Evolutionary conservation across 2,797 vertebrate species (phyloP).

Genomic region (Anabas testudineus): DNA sequence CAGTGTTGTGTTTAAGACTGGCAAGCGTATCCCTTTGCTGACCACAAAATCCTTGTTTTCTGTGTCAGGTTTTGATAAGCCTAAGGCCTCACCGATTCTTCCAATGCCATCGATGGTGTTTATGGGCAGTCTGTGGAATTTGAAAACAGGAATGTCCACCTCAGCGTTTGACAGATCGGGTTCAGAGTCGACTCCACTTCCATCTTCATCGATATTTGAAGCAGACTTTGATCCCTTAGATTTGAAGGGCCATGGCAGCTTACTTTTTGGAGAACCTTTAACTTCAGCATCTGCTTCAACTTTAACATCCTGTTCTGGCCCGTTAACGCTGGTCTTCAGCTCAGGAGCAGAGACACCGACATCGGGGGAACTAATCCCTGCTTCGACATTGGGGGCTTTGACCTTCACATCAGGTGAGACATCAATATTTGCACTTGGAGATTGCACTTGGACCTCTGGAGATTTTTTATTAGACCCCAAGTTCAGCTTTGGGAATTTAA

Average conservation of each 20-base stretch:
- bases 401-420: constrained; percentile 35
- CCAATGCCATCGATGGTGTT: constrained; percentile 39
- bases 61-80: constrained; percentile 40
- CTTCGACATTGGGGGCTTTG: constrained; percentile 41
- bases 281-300: constrained; percentile 42
- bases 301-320: constrained; percentile 26
- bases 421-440: constrained; percentile 28
- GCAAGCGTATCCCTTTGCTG: constrained; percentile 71
- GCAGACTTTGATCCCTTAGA: constrained; percentile 42
- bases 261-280: constrained; percentile 62
- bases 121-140: constrained; percentile 74
- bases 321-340: constrained; percentile 23
- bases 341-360: constrained; percentile 37
- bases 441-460: constrained; percentile 36
- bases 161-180: constrained; percentile 25
- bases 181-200: constrained; percentile 45
- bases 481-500: constrained; percentile 61
- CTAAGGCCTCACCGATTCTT: constrained; percentile 35
- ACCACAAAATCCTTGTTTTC: constrained; percentile 65
- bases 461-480: constrained; percentile 53
- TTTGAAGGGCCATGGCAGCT: constrained; percentile 75
- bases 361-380: constrained; percentile 20
- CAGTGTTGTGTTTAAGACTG: constrained; percentile 49
- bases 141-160: constrained; percentile 74
- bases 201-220: constrained; percentile 47